Evolutionary conservation across 2,888 invertebrate species (phyloP).

Genomic region (Athrips mouffetella): DNA sequence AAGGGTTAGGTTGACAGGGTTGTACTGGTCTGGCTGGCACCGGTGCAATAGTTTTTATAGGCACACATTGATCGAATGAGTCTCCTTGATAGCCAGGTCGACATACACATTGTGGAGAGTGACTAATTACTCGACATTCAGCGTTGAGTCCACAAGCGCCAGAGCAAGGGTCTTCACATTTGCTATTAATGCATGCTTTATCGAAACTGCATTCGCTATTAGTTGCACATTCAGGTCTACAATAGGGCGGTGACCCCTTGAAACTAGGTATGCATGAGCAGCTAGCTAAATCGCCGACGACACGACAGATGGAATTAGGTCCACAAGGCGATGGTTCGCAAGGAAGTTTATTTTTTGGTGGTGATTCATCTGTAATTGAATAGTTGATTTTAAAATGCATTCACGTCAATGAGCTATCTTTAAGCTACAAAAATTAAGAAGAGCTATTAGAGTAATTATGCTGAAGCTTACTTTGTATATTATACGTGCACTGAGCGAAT

Average conservation of each 20-base stretch:
- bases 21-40: constrained; percentile 41
- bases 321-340: constrained; percentile 89
- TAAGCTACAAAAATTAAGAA: too few relatives aligned
- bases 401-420: too few relatives aligned
- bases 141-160: constrained; percentile 88
- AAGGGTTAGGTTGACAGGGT: constrained; percentile 81
- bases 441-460: too few relatives aligned
- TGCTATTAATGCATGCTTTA: constrained; percentile 86
- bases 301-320: constrained; percentile 84
- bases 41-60: constrained; percentile 44
- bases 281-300: constrained; percentile 75
- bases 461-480: constrained; percentile 49
- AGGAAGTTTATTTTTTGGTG: constrained; percentile 59
- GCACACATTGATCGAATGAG: constrained; percentile 84
- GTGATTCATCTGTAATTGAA: constrained; percentile 42
- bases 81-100: constrained; percentile 84
- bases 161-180: constrained; percentile 88
- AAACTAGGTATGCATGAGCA: constrained; percentile 86
- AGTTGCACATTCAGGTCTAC: constrained; percentile 89
- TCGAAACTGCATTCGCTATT: constrained; percentile 88
- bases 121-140: constrained; percentile 88
- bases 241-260: constrained; percentile 85
- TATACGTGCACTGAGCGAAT: constrained; percentile 80
- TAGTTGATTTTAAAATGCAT: not conserved
- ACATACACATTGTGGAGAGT: constrained; percentile 91